These are phyloP conservation scores for Autographa pulchrina DNA, from an alignment of 2,888 invertebrate genomes.

Conservation along the genomic window DNA sequence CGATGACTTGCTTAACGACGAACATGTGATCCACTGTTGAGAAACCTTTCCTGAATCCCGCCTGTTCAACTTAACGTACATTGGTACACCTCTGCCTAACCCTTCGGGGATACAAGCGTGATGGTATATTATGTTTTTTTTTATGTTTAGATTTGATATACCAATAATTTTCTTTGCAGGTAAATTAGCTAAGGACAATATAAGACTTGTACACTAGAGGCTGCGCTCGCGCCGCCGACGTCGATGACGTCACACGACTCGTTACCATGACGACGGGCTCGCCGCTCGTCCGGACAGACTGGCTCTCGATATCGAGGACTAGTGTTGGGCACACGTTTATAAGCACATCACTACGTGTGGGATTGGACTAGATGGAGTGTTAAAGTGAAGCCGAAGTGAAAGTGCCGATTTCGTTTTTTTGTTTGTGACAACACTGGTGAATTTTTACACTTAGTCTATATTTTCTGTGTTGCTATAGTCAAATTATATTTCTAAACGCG, in stretches of 20 bases:
- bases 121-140: too few relatives aligned
- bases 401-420: not conserved
- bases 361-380: not conserved
- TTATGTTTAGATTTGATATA: too few relatives aligned
- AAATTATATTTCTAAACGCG: too few relatives aligned
- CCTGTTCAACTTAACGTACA: too few relatives aligned
- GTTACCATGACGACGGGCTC: conserved; percentile 47
- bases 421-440: not conserved
- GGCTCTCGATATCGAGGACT: conserved; percentile 1
- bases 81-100: too few relatives aligned
- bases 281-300: conserved; percentile 9
- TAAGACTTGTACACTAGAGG: conserved; percentile 56
- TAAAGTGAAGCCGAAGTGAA: not conserved
- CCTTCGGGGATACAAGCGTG: too few relatives aligned
- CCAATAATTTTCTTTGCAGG: not conserved
- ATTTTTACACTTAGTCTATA: not conserved
- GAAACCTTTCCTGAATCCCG: too few relatives aligned
- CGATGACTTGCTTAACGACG: too few relatives aligned
- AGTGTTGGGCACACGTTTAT: not conserved
- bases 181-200: conserved; percentile 55
- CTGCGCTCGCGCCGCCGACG: conserved; percentile 39
- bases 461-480: not conserved
- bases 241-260: conserved; percentile 38
- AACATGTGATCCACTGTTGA: too few relatives aligned
- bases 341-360: not conserved